phyloP scores from a whole-genome alignment of 1,140 invertebrate species.

The Drosophila sulfurigaster region DNA sequence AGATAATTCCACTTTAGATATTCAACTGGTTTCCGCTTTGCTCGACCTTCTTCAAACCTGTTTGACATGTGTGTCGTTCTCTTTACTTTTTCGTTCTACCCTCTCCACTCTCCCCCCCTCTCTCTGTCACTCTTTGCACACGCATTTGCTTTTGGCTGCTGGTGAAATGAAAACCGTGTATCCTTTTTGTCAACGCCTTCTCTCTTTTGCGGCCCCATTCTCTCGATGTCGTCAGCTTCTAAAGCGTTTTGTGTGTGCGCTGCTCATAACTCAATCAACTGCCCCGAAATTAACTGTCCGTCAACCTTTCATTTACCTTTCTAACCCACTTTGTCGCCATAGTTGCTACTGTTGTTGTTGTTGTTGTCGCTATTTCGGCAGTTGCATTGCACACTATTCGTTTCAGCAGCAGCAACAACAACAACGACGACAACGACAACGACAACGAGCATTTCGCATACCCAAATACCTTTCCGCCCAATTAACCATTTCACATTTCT shows the following conservation, averaged over 20 bases:
- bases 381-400: conserved; percentile 31
- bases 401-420: conserved; percentile 31
- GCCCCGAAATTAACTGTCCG: conserved; percentile 56
- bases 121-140: not conserved
- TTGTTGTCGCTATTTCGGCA: not conserved
- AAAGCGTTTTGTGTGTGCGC: conserved; percentile 20
- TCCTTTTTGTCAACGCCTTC: conserved; percentile 14
- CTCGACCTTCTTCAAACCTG: conserved; percentile 10
- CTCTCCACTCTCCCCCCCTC: not conserved
- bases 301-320: conserved; percentile 58
- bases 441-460: conserved; percentile 43
- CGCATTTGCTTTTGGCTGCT: conserved; percentile 1
- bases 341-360: not conserved
- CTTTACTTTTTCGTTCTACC: too few relatives aligned
- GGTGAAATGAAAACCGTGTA: conserved; percentile 16
- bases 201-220: not conserved
- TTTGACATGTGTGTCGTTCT: not conserved
- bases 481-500: conserved; percentile 73
- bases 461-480: conserved; percentile 67
- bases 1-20: conserved; percentile 9
- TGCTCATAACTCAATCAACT: conserved; percentile 60
- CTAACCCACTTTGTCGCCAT: conserved; percentile 46
- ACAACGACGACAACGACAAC: conserved; percentile 4
- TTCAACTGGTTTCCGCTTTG: not conserved
- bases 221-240: not conserved